These are phyloP conservation scores for Hirundo rustica DNA, from an alignment of 2,797 vertebrate species.

Conservation along the genomic window DNA sequence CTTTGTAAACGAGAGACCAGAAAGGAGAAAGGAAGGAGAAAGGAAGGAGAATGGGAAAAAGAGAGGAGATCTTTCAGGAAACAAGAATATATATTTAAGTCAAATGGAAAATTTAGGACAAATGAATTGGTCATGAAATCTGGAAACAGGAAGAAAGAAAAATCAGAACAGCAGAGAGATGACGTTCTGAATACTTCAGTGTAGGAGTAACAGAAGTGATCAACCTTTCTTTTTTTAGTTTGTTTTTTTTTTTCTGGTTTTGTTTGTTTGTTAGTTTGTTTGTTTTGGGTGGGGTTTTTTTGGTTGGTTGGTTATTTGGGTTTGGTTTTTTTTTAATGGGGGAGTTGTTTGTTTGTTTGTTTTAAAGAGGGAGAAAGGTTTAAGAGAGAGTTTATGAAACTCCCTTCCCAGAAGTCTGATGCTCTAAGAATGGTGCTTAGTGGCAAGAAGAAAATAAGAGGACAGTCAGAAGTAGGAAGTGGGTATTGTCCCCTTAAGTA, in stretches of 20 bases:
- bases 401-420: neutral
- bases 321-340: neutral
- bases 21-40: neutral
- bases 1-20: neutral
- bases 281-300: too few relatives aligned
- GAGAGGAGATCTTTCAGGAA: neutral
- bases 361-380: neutral
- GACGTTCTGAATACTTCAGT: neutral
- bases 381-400: neutral
- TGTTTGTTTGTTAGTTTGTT: neutral
- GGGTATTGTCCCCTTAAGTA: neutral
- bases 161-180: neutral
- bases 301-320: neutral
- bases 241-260: neutral
- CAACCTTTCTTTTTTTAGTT: neutral
- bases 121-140: neutral
- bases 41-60: neutral
- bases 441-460: neutral
- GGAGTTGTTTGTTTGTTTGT: neutral
- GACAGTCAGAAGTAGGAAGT: neutral
- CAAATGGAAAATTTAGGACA: neutral
- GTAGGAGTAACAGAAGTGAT: neutral
- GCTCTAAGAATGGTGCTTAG: neutral
- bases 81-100: neutral
- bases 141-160: conserved; percentile 1